Evolutionary conservation across 2,797 vertebrate species (phyloP), one percentile per base, ranked within the genome.

Genomic region (Miichthys miiuy): DNA sequence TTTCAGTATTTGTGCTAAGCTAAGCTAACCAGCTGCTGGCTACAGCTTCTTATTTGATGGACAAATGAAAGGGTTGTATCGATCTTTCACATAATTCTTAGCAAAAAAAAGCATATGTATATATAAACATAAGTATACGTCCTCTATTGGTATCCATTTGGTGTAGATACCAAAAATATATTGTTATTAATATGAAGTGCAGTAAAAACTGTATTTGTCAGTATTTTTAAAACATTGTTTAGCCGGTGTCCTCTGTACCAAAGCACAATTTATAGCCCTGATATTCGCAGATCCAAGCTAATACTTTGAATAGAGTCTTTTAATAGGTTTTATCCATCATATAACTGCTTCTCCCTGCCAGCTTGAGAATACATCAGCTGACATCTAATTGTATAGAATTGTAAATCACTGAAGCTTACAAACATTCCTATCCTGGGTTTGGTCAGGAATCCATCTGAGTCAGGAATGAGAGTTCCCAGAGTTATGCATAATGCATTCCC

Each of bases 381-480:
- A 44, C 72, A 72, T 57, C 18, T 46, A 6, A n/a, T 71, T 34
- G 7, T 34, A 34, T 8, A 8, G 3, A 63, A n/a, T 17, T 42
- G 18, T 14, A 47, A 76, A 34, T 69, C 52, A 25, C 8, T 25
- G 52, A 50, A 84, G 75, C 60, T 69, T 48, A 50, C 20, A 76
- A 61, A 81, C 70, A 79, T 69, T 75, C 77, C 63, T 47, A 80
- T 34, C 56, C 66, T 21, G 62, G 66, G 75, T 75, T 81, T 44
- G 75, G 50, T 54, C 68, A 42, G 47, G 50, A 18, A 67, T 69
- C 51, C 50, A 41, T 74, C 17, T 67, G 61, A 50, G 67, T 71
- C 20, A 34, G 77, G 44, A 68, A 72, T 65, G 62, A 82, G 62
- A 76, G 20, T 67, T 77, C 46, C n/a, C 18, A 30, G 2, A 56